A percentile compares a stretch with the other conserved stretches of the same genome.
phyloP scores from a whole-genome alignment of 2,113 vertebrate species.

The Oreochromis spilurus region DNA sequence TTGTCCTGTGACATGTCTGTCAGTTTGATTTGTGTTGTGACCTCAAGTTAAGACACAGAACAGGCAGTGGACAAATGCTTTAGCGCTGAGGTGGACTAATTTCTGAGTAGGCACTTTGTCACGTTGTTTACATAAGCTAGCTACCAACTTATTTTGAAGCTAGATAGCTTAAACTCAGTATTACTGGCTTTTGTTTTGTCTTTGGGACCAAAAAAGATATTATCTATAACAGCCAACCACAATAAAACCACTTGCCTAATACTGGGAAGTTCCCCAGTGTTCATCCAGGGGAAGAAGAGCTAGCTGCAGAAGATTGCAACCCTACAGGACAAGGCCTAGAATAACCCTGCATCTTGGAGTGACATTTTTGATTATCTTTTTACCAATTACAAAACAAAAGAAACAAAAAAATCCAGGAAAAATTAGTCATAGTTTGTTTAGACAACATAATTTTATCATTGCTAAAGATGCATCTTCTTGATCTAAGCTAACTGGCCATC shows the following conservation, averaged over 20 bases:
- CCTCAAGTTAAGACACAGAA: neutral
- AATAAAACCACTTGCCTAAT: neutral
- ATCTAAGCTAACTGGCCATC: neutral
- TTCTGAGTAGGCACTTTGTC: neutral
- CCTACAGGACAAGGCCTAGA: neutral
- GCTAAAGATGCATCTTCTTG: neutral
- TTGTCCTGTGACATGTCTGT: neutral
- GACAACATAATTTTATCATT: neutral
- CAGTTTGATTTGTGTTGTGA: neutral
- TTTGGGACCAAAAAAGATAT: neutral
- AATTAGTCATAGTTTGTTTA: neutral
- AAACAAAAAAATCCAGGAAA: neutral
- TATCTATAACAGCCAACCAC: neutral
- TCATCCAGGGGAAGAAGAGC: neutral
- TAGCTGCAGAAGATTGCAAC: neutral
- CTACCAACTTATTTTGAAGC: neutral
- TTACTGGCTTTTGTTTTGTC: neutral
- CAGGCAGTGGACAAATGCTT: neutral
- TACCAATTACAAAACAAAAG: neutral
- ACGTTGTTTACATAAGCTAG: neutral
- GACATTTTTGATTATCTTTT: neutral
- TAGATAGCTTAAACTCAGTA: neutral
- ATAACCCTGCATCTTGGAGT: neutral
- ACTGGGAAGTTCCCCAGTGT: neutral
- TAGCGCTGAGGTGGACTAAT: neutral